Conservation (phyloP, 2,797 vertebrate genomes). For the Cuculus canorus region DNA sequence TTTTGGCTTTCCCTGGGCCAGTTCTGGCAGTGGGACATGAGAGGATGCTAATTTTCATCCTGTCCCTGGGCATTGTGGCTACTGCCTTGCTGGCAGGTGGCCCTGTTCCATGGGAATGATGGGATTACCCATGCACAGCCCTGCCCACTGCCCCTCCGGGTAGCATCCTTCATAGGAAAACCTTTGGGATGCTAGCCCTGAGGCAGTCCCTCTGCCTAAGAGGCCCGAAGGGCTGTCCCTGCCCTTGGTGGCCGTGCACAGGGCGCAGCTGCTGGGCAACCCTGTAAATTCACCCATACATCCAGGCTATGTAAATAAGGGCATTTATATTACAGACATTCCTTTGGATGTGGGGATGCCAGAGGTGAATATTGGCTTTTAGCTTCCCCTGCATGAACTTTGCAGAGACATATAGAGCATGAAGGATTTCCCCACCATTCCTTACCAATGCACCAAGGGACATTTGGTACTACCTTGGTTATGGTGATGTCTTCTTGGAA, state of each 20-base stretch:
- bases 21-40: not conserved
- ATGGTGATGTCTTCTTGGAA: not conserved
- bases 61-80: not conserved
- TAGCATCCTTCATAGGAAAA: not conserved
- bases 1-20: no score
- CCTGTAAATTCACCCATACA: not conserved
- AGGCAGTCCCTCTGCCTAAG: not conserved
- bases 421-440: no score
- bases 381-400: not conserved
- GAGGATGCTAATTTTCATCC: not conserved
- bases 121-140: rapidly evolving
- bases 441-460: no score
- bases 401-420: no score
- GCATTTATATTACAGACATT: not conserved
- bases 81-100: not conserved
- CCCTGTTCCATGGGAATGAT: not conserved
- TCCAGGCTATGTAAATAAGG: not conserved
- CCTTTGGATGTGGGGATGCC: not conserved
- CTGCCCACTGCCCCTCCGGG: rapidly evolving
- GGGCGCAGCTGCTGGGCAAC: not conserved
- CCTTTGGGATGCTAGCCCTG: not conserved
- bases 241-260: not conserved
- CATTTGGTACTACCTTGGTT: not conserved
- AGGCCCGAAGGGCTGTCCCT: no score
- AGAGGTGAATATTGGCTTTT: not conserved